Conservation (phyloP, 2,888 invertebrate species). For the Erebia ligea region DNA sequence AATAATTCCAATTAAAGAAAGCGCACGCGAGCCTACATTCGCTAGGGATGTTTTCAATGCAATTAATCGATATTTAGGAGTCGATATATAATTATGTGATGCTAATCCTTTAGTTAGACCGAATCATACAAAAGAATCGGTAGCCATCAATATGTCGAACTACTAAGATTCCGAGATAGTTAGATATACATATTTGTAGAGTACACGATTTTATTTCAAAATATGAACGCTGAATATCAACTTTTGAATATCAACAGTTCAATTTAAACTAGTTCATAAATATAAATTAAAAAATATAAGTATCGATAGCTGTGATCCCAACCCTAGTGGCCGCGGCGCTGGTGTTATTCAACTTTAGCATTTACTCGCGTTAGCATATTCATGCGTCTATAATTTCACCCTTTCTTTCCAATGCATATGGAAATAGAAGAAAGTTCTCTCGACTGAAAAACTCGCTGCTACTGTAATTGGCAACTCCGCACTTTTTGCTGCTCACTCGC, state of each 20-base stretch:
- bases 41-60: conserved; percentile 9
- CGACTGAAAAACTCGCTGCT: conserved; percentile 71
- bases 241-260: too few species aligned
- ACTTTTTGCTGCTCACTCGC: conserved; percentile 53
- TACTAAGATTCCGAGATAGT: too few species aligned
- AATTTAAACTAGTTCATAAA: too few species aligned
- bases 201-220: too few species aligned
- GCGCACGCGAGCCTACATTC: conserved; percentile 17
- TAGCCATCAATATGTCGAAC: too few species aligned
- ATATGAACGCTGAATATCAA: too few species aligned
- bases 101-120: too few species aligned
- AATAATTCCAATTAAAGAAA: conserved; percentile 35
- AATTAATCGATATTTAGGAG: not conserved
- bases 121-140: too few species aligned
- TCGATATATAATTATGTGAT: not conserved
- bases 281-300: too few species aligned
- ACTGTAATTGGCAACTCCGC: conserved; percentile 69
- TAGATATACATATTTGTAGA: too few species aligned
- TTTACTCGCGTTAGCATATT: conserved; percentile 75
- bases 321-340: conserved; percentile 33
- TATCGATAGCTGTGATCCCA: conserved; percentile 1
- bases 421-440: conserved; percentile 80
- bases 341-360: conserved; percentile 79
- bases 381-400: conserved; percentile 77
- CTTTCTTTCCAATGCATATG: conserved; percentile 80